Evolutionary conservation across 2,888 invertebrate genomes (phyloP), one percentile per base, ranked within the genome.

Genomic region (Cinara cedri): DNA sequence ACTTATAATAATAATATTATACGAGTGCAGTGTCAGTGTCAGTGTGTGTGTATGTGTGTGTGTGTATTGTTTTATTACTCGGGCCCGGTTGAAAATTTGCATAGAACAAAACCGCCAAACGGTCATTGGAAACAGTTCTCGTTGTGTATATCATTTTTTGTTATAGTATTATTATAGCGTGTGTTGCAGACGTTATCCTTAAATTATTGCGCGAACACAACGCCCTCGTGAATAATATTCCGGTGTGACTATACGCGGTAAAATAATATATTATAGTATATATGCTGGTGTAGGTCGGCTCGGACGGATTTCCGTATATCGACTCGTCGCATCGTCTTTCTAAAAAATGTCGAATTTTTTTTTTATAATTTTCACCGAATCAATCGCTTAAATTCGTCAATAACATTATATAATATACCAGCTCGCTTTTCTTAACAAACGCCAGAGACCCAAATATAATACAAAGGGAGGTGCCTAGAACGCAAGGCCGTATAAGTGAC

Each of bases 111-210:
- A 55, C 76, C 66, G 21, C 19, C 49, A 72, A 72, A 74, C 42
- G 76, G 76, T 78, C 76, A 78, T 78, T 78, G 76, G 57, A 78
- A 68, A 78, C 76, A 57, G 68, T 78, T 70, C 34, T 34, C 57
- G 34, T 14, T 19, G 68, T 11, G 24, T 19, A 19, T 13, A 34
- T 68, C 34, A 34, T 34, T 34, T 34, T 34, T 34, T 34, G 3
- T 34, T 34, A 14, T 44, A 24, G 1, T 42, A 21, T 57, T 8
- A 1, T 8, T 46, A 46, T 65, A 16, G 16, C 49, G 76, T 34
- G 76, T 76, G 76, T 55, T 21, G 26, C 76, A 76, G 76, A 76
- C 76, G 60, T 76, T 76, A 49, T 68, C 68, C 46, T 68, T 76
- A 76, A 76, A 78, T 78, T 78, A 78, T 78, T 78, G 76, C 76